A percentile compares a stretch with the other conserved stretches of the same genome.
phyloP scores from a whole-genome alignment of 2,888 invertebrate genomes.

The Ligdia adustata region DNA sequence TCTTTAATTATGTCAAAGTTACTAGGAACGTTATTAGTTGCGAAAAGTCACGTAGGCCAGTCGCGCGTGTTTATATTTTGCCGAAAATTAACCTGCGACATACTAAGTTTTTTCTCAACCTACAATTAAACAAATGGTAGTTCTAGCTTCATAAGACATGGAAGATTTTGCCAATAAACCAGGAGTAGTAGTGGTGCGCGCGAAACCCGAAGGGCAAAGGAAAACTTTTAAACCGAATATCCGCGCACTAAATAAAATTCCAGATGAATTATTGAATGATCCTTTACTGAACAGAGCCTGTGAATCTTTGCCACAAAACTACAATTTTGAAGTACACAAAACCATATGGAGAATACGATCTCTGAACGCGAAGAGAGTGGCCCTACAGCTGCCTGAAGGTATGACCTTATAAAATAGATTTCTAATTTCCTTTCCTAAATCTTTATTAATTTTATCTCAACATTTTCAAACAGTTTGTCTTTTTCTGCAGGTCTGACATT shows the following conservation, averaged over 20 bases:
- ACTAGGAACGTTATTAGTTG: conserved; percentile 41
- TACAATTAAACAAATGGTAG: conserved; percentile 15
- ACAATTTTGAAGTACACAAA: conserved; percentile 99
- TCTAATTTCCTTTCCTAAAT: background rate
- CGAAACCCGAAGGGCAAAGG: conserved; percentile 88
- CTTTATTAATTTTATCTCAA: background rate
- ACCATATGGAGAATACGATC: conserved; percentile 98
- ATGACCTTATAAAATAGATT: conserved; percentile 13
- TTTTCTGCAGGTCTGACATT: conserved; percentile 88
- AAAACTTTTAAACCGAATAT: conserved; percentile 91
- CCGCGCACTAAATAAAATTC: conserved; percentile 90
- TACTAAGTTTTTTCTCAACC: conserved; percentile 10
- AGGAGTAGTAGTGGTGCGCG: conserved; percentile 87
- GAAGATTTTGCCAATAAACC: conserved; percentile 63
- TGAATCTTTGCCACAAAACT: conserved; percentile 93
- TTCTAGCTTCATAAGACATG: conserved; percentile 46
- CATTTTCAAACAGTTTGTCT: background rate
- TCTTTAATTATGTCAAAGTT: no score
- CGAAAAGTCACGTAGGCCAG: conserved; percentile 80
- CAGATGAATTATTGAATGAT: conserved; percentile 90
- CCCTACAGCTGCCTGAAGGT: conserved; percentile 98
- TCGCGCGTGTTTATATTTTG: conserved; percentile 62
- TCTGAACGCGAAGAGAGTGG: conserved; percentile 93
- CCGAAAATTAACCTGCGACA: conserved; percentile 48
- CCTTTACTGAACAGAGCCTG: conserved; percentile 89